A percentile compares a stretch with the other conserved stretches of the same genome.
Conservation (phyloP, 1,140 invertebrate genomes). For the Leptestheria dahalacensis region DNA sequence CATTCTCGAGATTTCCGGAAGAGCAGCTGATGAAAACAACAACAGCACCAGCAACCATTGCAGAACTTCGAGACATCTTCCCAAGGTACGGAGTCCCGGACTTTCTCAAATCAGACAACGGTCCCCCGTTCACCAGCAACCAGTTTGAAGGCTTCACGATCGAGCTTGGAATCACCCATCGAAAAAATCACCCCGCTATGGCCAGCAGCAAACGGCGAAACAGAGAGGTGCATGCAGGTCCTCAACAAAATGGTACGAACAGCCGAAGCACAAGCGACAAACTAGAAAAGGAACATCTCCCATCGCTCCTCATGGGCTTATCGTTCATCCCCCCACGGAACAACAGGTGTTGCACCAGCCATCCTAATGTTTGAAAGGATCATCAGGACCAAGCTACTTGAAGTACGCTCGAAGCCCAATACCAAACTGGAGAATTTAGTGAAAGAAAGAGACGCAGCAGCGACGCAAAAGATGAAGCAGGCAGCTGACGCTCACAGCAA, state of each 20-base stretch:
- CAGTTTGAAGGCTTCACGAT: constrained; percentile 17
- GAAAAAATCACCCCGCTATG: constrained; percentile 9
- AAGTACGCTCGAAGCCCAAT: not conserved
- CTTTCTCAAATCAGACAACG: constrained; percentile 22
- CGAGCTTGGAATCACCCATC: constrained; percentile 11
- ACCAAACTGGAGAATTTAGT: not conserved
- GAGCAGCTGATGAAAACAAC: constrained; percentile 1
- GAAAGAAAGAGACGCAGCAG: not conserved
- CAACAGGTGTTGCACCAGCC: constrained; percentile 2
- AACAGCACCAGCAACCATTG: constrained; percentile 7
- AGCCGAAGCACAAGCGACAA: not conserved
- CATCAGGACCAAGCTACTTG: not conserved
- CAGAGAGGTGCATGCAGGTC: constrained; percentile 5
- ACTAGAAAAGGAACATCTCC: not conserved
- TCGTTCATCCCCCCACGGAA: not conserved
- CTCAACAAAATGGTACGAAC: constrained; percentile 13
- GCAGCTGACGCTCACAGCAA: not conserved
- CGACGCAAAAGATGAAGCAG: not conserved
- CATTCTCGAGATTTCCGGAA: constrained; percentile 13
- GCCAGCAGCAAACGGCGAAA: constrained; percentile 13
- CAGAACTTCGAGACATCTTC: constrained; percentile 16
- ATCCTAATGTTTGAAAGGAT: not conserved
- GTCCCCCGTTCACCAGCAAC: constrained; percentile 17
- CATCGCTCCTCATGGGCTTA: constrained; percentile 1
- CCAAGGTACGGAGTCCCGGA: constrained; percentile 18